Conservation (phyloP, 53 echinoderm and acorn worm species). For the Henricia sp. region DNA sequence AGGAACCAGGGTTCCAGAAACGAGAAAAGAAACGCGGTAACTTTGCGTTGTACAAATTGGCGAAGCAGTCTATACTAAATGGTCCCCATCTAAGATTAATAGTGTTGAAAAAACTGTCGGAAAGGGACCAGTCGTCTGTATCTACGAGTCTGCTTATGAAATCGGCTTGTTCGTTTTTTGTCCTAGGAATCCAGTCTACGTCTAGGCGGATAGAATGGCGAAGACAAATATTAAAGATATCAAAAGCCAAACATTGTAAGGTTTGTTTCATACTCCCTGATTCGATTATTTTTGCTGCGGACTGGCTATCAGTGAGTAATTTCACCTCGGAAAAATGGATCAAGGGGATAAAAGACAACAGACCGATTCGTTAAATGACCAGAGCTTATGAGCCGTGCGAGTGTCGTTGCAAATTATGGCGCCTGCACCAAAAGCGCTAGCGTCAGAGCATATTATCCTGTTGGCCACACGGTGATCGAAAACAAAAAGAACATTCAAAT, state of each 20-base stretch:
- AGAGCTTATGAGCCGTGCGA: slow-evolving; percentile 40
- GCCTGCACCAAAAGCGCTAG: slow-evolving; percentile 22
- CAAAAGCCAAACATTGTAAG: slow-evolving; percentile 3
- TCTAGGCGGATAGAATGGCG: neutral
- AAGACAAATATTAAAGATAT: slow-evolving; percentile 11
- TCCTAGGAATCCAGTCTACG: slow-evolving; percentile 42
- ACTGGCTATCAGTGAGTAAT: slow-evolving; percentile 21
- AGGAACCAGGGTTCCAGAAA: neutral
- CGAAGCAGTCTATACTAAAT: slow-evolving; percentile 22
- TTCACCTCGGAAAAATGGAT: neutral
- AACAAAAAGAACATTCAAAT: neutral
- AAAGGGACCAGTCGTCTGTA: slow-evolving; percentile 47
- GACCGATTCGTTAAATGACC: slow-evolving; percentile 27
- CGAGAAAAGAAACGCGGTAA: neutral
- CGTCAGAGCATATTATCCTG: slow-evolving; percentile 23
- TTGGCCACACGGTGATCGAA: neutral
- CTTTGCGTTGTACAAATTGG: slow-evolving; percentile 14
- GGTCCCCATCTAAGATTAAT: slow-evolving; percentile 22
- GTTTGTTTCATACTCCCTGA: slow-evolving; percentile 27
- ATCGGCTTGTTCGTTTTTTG: slow-evolving; percentile 37
- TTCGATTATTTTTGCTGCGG: slow-evolving; percentile 5
- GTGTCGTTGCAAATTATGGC: slow-evolving; percentile 10
- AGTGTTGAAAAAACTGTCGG: slow-evolving; percentile 19
- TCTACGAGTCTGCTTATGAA: slow-evolving; percentile 36
- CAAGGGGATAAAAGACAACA: slow-evolving; percentile 5